Evolutionary conservation across 2,888 invertebrate genomes (phyloP).

Genomic region (Scaptomyza flava): DNA sequence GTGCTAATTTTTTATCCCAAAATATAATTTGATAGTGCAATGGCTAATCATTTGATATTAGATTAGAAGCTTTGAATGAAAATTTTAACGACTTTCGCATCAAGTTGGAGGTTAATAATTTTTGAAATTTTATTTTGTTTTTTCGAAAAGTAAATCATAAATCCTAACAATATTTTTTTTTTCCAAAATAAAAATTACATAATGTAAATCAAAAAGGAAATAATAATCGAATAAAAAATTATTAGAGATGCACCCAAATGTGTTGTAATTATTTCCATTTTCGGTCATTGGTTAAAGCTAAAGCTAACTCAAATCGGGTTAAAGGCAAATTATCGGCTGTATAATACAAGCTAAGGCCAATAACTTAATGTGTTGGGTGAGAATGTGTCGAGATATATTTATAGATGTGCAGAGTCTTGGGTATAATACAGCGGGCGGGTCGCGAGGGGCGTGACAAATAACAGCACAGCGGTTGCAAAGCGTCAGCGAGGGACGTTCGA

Average conservation of each 20-base stretch:
- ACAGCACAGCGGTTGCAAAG: conserved; percentile 37
- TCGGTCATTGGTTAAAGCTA: conserved; percentile 57
- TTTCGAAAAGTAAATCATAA: conserved; percentile 38
- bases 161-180: conserved; percentile 3
- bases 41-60: conserved; percentile 11
- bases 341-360: conserved; percentile 72
- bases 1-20: conserved; percentile 12
- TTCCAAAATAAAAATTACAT: conserved; percentile 59
- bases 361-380: conserved; percentile 12
- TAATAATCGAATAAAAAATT: conserved; percentile 81
- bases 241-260: conserved; percentile 84
- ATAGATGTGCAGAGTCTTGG: conserved; percentile 47
- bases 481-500: conserved; percentile 46
- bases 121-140: not conserved
- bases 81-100: too few species aligned
- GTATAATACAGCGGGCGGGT: conserved; percentile 42
- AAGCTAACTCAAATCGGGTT: conserved; percentile 59
- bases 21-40: conserved; percentile 20
- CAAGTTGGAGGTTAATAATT: not conserved
- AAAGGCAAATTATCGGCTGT: conserved; percentile 73
- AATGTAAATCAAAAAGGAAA: conserved; percentile 66
- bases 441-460: conserved; percentile 30
- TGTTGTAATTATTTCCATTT: conserved; percentile 85
- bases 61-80: not conserved
- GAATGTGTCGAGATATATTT: conserved; percentile 28